A percentile compares a stretch with the other conserved stretches of the same genome.
These are phyloP conservation scores for Lepetodrilus schrolli DNA, from an alignment of 2,888 invertebrate species.

Conservation along the genomic window DNA sequence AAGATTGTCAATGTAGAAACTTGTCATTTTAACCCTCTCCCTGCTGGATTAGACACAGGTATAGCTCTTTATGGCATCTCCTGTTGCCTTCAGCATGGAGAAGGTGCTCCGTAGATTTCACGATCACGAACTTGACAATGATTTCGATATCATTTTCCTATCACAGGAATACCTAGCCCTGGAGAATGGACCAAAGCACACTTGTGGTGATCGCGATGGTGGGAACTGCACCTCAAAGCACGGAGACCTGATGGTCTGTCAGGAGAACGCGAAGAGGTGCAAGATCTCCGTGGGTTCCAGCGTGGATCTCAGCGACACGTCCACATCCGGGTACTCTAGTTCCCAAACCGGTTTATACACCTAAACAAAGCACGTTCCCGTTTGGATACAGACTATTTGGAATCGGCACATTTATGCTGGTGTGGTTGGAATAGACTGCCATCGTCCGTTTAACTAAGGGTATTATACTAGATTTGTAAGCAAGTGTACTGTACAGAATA, in stretches of 20 bases:
- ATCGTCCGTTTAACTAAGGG: too few relatives aligned
- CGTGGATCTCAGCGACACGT: not conserved
- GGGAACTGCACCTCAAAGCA: too few relatives aligned
- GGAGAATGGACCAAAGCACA: not conserved
- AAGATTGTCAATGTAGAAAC: too few relatives aligned
- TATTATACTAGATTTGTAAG: too few relatives aligned
- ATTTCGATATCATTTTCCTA: not conserved
- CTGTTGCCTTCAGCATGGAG: not conserved
- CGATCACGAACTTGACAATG: too few relatives aligned
- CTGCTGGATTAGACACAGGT: not conserved
- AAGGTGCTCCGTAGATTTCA: not conserved
- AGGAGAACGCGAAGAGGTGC: not conserved
- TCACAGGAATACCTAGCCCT: constrained; percentile 3
- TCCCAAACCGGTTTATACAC: constrained; percentile 9
- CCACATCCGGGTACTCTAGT: constrained; percentile 27
- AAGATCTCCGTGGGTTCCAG: not conserved
- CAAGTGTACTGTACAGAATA: too few relatives aligned
- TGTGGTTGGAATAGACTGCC: too few relatives aligned
- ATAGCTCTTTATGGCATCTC: not conserved
- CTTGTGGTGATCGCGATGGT: too few relatives aligned
- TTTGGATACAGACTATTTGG: too few relatives aligned
- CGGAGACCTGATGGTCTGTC: not conserved
- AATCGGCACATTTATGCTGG: too few relatives aligned
- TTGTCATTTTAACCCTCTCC: too few relatives aligned
- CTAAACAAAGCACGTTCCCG: not conserved